Base-by-base conservation (phyloP, 2,797 vertebrate genomes). In the Muscicapa striata region DNA sequence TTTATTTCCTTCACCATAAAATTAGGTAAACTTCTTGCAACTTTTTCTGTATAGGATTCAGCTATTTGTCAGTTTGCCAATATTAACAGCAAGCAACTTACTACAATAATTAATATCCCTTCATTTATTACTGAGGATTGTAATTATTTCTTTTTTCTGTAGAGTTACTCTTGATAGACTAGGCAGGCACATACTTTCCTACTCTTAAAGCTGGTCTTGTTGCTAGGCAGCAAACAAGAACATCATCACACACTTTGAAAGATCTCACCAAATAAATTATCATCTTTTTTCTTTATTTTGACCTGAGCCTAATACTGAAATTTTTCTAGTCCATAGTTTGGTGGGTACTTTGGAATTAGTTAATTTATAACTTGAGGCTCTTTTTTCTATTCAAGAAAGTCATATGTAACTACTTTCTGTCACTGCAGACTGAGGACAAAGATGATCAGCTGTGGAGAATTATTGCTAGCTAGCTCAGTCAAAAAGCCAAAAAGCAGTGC, bases 221-320 rank as follows among this genome's bases (percentile, higher is more conserved):
- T 95, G 86, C 74, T 61, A 91, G 32, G 70, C 74, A 94, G 67
- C 83, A 84, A 79, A 88, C 43, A 93, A 66, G 23, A 80, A 29
- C 34, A 77, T 1, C 34, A 84, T 11, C 45, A 62, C 27, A 55
- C 8, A 9, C 9, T 84, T 49, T 2, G 8, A 29, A 90, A 79
- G 23, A 67, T 43, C 59, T 92, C 63, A 40, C 34, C 61, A 87
- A 84, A 91, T 59, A 87, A 78, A 83, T 67, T 48, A 57, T 26
- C 36, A 19, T 43, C 4, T 55, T 57, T 66, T 36, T 30, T 8
- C 64, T 69, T 82, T 69, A 12, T 72, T 77, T 89, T 76, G 7
- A 86, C 36, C 58, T 27, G 4, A 67, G 13, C 15, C 27, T 9
- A 94, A 67, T 64, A 67, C 10, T 70, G 18, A 8, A 55, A 41